Base-by-base conservation (phyloP, 1,140 invertebrate species). In the Drosophila gunungcola region DNA sequence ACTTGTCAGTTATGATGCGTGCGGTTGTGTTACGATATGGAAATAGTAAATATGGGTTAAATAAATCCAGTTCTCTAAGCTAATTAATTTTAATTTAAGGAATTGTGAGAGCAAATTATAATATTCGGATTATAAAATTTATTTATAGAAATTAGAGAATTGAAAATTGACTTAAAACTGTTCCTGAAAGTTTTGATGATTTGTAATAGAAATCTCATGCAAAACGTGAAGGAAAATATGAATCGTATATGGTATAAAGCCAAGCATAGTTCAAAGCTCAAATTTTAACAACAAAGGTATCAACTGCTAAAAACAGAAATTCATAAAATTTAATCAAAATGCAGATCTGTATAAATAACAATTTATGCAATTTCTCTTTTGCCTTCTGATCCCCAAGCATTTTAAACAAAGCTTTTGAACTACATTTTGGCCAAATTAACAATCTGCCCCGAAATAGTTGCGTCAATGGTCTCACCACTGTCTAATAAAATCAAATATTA, bases 401-500 rank as follows among this genome's bases (percentile, higher is more conserved):
- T 25, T 68, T 16, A 34, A 53, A 53, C 36, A 21, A 16, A 16
- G 7, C 34, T 36, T 56, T 57, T 70, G 49, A 70, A 57, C 68
- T 70, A 70, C 52, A 63, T 65, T 70, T 56, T 21, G 41, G 68
- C 4, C 65, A 72, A 70, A 49, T 49, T 49, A 70, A 72, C 65
- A 72, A 69, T 70, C 16, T 70, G 36, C 11, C 43, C 34, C 29
- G 27, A 38, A 27, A 58, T 73, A 73, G 56, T 73, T 73, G 12
- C 25, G 63, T 3, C 48, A 69, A 65, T 45, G 69, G 7, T 49
- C 38, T 52, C 27, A 38, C 62, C 62, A 70, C 51, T 49, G 60
- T 38, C 81, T 64, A 84, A 84, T 80, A 84, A 84, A 84, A 85
- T 84, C 81, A 85, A 85, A 85, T 85, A 70, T 88, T 82, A 85